Base-by-base conservation (phyloP, 2,797 vertebrate genomes). In the Meriones psammophilus region DNA sequence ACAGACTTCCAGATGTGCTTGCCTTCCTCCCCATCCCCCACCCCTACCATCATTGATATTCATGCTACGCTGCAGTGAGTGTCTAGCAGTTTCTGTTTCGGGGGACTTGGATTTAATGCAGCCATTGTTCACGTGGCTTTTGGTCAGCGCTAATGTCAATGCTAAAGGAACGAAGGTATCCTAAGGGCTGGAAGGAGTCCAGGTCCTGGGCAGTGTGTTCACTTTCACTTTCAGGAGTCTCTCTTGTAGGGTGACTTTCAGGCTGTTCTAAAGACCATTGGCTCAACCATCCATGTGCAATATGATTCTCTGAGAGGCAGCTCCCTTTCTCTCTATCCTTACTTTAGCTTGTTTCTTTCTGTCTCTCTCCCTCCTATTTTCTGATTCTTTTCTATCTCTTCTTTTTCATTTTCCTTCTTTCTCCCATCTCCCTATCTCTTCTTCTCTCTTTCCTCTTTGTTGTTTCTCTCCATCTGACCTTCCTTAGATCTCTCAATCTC, bases 41-140 rank as follows among this genome's bases (percentile, higher is more conserved):
- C 3, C 10, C 69, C 83, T 3, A 42, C 24, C 18, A 28, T 28
- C 33, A 50, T 17, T 64, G 8, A 0, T 33, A 18, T 36, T 71
- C 22, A 0, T 3, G 14, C 9, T 1, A 20, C 2, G 4, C 7
- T 2, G 0, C 50, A 4, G 1, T 1, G 17, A 80, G 8, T 5
- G 18, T 9, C 20, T 64, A 28, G 36, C 68, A 3, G 1, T 33
- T 60, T 95, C 68, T 20, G 2, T 12, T 12, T 22, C 33, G 1
- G 58, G 56, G 71, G 33, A 15, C 46, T 7, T 80, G 18, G 33
- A 68, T 36, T 50, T 42, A 42, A 0, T 22, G 8, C 30, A 3
- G 15, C 18, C 73, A 3, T 6, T 71, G 1, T 36, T 71, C 24
- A 6, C 17, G 8, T 68, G 78, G 0, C 28, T 74, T 78, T 1